Evolutionary conservation across 2,888 invertebrate genomes (phyloP), one percentile per base, ranked within the genome.

Genomic region (Melipona bicolor): DNA sequence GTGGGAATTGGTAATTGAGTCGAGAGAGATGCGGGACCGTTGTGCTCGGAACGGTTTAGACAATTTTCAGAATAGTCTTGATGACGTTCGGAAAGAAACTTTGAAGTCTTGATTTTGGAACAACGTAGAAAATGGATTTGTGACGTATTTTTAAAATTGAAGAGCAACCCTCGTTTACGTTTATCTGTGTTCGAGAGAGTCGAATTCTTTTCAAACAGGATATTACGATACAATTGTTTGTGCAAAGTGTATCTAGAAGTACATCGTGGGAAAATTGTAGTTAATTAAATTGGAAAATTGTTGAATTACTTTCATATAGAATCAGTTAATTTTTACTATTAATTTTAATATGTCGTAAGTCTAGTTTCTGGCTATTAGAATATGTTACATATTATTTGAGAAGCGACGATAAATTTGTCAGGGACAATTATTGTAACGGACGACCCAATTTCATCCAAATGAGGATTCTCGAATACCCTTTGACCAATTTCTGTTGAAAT

Each of bases 21-120:
- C 52, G 43, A 11, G 43, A 27, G 19, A 36, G 52, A 85, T 84
- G 81, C 81, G 85, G 85, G 85, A 75, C 64, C 75, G 70, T 77
- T 80, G 54, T 80, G n/a, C 17, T 9, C 61, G 13, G 4, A 4
- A 64, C 4, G 62, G 54, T 81, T 83, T 27, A 32, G 54, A 71
- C 61, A 24, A 68, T 81, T 71, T n/a, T 4, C n/a, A n/a, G 27
- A 54, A 32, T 32, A 27, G 24, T 17, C 61, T 17, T 9, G 15
- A 17, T n/a, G 27, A 17, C 9, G 5, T 5, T 59, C 15, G 0
- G 5, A 5, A 59, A 15, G 9, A 27, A 27, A 5, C n/a, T 59
- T 3, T 5, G 56, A 15, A n/a, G 15, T 24, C n/a, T 13, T 15
- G 56, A 15, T 15, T 56, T 21, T 32, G 54, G 11, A n/a, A 11